These are phyloP conservation scores for Ia io DNA, from an alignment of 2,113 vertebrate genomes.

Conservation along the genomic window DNA sequence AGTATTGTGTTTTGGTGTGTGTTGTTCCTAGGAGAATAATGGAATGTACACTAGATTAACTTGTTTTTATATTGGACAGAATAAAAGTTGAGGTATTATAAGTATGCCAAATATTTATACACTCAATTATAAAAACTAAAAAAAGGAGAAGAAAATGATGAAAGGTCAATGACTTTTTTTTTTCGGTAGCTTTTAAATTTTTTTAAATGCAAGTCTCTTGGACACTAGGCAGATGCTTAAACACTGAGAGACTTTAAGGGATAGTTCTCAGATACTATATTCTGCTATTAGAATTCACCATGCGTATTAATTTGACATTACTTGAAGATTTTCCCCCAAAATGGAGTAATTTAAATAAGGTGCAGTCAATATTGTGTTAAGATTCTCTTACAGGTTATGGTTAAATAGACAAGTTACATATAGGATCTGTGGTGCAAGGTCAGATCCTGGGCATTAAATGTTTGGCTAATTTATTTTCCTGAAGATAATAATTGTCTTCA, in stretches of 20 bases:
- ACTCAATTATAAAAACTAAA: neutral
- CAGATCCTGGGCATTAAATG: conserved; percentile 8
- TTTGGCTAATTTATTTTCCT: neutral
- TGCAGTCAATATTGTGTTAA: neutral
- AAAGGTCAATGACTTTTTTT: neutral
- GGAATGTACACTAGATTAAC: neutral
- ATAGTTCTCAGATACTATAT: neutral
- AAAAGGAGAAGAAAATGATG: neutral
- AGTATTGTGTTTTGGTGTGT: neutral
- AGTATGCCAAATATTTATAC: conserved; percentile 38
- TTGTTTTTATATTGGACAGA: conserved; percentile 18
- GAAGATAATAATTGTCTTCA: conserved; percentile 45
- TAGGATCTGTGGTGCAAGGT: neutral
- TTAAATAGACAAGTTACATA: conserved; percentile 13
- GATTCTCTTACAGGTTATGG: neutral
- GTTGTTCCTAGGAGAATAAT: neutral
- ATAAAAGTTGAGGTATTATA: neutral
- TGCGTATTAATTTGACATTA: conserved; percentile 22
- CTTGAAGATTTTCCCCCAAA: neutral
- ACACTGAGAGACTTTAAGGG: neutral
- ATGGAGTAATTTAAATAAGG: neutral
- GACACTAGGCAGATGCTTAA: conserved; percentile 24
- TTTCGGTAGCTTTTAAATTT: neutral
- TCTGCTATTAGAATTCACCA: conserved; percentile 33
- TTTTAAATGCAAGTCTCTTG: neutral